These are phyloP conservation scores for Diorhabda sublineata DNA, from an alignment of 1,140 invertebrate genomes.

Conservation along the genomic window DNA sequence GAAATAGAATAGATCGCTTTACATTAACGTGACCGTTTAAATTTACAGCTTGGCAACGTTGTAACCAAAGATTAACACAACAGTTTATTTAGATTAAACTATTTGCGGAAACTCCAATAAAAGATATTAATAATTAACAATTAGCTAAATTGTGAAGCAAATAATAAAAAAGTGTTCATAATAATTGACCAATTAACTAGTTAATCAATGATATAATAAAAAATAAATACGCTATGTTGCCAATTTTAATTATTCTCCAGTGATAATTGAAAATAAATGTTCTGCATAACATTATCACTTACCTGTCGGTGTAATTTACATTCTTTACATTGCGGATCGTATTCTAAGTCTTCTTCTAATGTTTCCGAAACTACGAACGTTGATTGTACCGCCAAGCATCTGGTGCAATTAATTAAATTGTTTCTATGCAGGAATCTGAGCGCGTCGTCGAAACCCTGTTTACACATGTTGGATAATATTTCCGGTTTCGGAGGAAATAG, in stretches of 20 bases:
- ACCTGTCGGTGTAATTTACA: slow-evolving; percentile 82
- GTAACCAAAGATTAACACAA: no score
- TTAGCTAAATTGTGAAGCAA: no score
- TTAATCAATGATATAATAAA: no score
- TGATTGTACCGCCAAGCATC: slow-evolving; percentile 77
- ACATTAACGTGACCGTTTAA: no score
- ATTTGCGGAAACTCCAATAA: no score
- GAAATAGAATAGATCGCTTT: no score
- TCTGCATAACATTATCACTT: slow-evolving; percentile 23
- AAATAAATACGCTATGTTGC: no score
- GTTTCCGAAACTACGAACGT: slow-evolving; percentile 72
- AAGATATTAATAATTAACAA: no score
- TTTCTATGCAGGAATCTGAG: slow-evolving; percentile 88
- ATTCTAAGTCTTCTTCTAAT: slow-evolving; percentile 64
- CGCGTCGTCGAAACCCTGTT: slow-evolving; percentile 96
- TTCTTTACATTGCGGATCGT: slow-evolving; percentile 77
- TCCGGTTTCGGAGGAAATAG: slow-evolving; percentile 94
- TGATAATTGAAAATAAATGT: neutral
- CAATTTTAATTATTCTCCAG: neutral
- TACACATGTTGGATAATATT: slow-evolving; percentile 90
- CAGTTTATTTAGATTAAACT: no score
- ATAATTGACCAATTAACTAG: no score
- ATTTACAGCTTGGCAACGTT: no score
- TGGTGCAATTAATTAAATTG: slow-evolving; percentile 81
- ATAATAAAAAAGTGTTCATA: no score